Conservation (phyloP, 2,888 invertebrate species). For the Koerneria pararmatus region DNA sequence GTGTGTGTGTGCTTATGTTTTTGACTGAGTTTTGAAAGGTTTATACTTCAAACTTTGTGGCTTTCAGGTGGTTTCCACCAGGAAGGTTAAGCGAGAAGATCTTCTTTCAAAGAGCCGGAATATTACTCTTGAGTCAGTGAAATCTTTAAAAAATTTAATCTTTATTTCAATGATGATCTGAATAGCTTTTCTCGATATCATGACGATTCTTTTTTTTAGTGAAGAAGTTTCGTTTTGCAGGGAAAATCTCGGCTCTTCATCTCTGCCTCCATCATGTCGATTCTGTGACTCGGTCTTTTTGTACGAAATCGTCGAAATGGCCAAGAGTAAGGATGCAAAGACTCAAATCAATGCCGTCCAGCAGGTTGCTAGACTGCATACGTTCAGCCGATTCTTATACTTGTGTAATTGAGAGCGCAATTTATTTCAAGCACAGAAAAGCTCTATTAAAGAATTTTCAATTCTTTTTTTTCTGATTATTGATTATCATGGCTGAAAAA, state of each 20-base stretch:
- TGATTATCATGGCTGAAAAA: too few relatives aligned
- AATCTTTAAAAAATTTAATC: conserved; percentile 15
- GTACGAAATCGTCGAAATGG: conserved; percentile 79
- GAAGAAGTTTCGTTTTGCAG: neutral
- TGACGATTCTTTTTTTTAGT: too few relatives aligned
- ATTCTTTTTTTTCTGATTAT: too few relatives aligned
- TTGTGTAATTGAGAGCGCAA: too few relatives aligned
- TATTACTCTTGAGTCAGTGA: conserved; percentile 67
- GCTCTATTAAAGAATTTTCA: too few relatives aligned
- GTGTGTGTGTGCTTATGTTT: too few relatives aligned
- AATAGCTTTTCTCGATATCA: too few relatives aligned
- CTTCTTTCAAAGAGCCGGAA: conserved; percentile 92
- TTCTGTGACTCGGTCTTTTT: conserved; percentile 61
- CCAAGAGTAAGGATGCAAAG: conserved; percentile 73
- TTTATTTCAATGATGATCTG: too few relatives aligned
- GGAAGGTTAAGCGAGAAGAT: conserved; percentile 96
- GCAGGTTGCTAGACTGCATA: conserved; percentile 35
- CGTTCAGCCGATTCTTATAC: neutral
- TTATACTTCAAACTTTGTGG: neutral
- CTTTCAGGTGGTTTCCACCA: conserved; percentile 66
- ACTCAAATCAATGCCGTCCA: conserved; percentile 86
- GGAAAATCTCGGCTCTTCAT: conserved; percentile 15
- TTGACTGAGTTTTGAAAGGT: neutral
- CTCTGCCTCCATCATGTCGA: conserved; percentile 6
- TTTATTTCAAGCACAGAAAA: too few relatives aligned